Conservation (phyloP, 2,888 invertebrate species). For the Lasioglossum figueresi region DNA sequence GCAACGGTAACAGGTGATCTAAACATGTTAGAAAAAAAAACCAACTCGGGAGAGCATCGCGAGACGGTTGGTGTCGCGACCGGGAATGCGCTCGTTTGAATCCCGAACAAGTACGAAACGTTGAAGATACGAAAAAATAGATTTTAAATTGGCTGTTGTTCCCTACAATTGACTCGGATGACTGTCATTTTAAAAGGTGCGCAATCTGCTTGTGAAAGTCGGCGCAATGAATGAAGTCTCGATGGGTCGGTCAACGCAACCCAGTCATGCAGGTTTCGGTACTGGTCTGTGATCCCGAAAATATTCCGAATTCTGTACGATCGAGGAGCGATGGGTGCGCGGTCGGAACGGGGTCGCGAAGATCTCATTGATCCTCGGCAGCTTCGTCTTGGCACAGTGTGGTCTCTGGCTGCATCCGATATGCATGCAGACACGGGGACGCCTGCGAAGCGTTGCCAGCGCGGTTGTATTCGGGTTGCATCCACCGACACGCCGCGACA, state of each 20-base stretch:
- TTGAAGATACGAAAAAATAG: too few species aligned
- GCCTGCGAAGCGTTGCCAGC: constrained; percentile 39
- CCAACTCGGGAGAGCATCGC: too few species aligned
- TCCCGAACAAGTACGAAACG: too few species aligned
- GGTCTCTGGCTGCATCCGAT: constrained; percentile 50
- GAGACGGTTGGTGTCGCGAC: too few species aligned
- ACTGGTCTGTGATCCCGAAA: background rate
- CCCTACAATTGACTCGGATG: background rate
- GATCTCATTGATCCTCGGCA: constrained; percentile 27
- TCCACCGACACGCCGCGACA: constrained; percentile 11
- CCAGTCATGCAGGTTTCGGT: background rate
- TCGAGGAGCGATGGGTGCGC: background rate
- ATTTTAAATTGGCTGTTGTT: background rate
- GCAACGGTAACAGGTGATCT: too few species aligned
- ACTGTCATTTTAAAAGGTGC: background rate
- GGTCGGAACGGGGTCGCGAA: constrained; percentile 2
- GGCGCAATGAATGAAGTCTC: background rate
- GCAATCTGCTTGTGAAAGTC: background rate
- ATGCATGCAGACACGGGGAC: constrained; percentile 58
- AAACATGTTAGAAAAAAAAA: too few species aligned
- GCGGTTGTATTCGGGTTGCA: constrained; percentile 44
- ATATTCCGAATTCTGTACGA: background rate
- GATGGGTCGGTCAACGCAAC: too few species aligned
- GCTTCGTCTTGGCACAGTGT: constrained; percentile 24
- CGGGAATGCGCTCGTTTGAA: too few species aligned